These are phyloP conservation scores for Sylvia borin DNA, from an alignment of 2,797 vertebrate genomes.

Conservation along the genomic window DNA sequence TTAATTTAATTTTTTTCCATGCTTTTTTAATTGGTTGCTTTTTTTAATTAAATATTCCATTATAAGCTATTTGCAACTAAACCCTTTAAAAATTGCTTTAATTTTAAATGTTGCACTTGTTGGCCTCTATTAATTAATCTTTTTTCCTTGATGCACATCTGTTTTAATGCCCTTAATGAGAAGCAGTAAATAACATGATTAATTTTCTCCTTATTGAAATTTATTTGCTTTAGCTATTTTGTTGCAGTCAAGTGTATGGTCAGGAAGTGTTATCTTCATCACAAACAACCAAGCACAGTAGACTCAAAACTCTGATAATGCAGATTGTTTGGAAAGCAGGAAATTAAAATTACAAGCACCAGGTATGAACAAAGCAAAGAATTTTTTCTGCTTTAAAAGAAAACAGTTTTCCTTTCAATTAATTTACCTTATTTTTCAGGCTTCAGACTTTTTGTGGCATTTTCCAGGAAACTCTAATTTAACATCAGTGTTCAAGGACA, in stretches of 20 bases:
- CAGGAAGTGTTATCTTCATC: not conserved
- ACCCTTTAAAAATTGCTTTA: not conserved
- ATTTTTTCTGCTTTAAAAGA: not conserved
- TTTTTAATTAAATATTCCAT: not conserved
- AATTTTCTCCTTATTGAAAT: conserved; percentile 16
- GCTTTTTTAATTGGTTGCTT: not conserved
- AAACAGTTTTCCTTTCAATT: not conserved
- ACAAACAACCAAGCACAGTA: not conserved
- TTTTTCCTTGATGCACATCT: not conserved
- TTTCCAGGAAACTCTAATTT: not conserved
- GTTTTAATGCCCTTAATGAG: conserved; percentile 34
- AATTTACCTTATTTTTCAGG: not conserved
- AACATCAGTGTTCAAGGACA: not conserved
- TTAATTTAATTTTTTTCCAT: not conserved
- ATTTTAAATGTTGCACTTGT: not conserved
- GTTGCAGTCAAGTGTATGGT: not conserved
- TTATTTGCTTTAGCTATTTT: not conserved
- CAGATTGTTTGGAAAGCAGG: not conserved
- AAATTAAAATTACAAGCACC: not conserved
- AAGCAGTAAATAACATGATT: conserved; percentile 28
- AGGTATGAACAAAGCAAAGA: not conserved
- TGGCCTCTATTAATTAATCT: conserved; percentile 13
- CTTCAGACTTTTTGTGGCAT: not conserved
- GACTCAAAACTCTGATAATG: not conserved
- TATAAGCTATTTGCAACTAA: not conserved